A percentile compares a stretch with the other conserved stretches of the same genome.
These are phyloP conservation scores for Siderastrea siderea DNA, from an alignment of 92 coral and sea anemone genomes.

Conservation along the genomic window DNA sequence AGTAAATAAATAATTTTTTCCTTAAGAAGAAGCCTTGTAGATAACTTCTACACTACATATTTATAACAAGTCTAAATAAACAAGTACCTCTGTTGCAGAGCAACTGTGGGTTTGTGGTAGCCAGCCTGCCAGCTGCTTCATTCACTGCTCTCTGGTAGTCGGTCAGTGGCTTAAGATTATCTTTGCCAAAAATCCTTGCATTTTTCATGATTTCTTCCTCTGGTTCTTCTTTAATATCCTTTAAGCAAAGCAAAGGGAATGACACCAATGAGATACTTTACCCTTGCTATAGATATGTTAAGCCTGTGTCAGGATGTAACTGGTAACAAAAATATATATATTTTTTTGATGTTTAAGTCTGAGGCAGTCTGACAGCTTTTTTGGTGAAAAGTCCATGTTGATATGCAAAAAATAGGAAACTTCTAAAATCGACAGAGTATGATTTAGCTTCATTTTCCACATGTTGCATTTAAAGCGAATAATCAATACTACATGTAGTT, in stretches of 20 bases:
- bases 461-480: not conserved
- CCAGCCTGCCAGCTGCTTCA: conserved; percentile 64
- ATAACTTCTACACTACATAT: not conserved
- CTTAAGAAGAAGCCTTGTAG: not conserved
- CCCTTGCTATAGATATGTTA: not conserved
- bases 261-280: not conserved
- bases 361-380: not conserved
- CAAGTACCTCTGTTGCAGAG: conserved; percentile 62
- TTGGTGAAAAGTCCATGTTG: not conserved
- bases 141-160: conserved; percentile 66
- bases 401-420: not conserved
- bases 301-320: not conserved
- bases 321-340: not conserved
- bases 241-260: not conserved
- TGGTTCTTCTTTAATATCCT: conserved; percentile 13
- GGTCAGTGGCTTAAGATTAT: conserved; percentile 5
- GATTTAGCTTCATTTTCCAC: too few species aligned
- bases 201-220: conserved; percentile 16
- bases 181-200: conserved; percentile 36
- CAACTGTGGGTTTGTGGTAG: conserved; percentile 46
- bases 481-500: not conserved
- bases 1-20: not conserved
- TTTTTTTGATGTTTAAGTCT: not conserved
- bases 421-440: not conserved
- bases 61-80: not conserved